Evolutionary conservation across 1,140 invertebrate genomes (phyloP), one percentile per base, ranked within the genome.

Genomic region (Conopomorpha cramerella): DNA sequence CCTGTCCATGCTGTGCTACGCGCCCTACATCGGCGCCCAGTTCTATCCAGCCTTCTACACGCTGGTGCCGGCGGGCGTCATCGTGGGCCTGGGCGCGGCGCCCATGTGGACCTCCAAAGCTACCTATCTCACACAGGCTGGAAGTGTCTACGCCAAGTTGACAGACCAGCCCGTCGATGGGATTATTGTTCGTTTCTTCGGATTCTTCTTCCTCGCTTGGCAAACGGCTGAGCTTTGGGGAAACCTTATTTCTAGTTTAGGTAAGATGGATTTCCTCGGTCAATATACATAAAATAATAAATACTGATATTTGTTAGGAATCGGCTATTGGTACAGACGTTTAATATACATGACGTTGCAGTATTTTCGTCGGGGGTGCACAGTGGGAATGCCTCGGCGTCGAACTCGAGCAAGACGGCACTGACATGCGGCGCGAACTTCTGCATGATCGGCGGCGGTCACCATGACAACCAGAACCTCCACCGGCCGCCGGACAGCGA

Each of bases 21-120:
- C 90, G 4, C 86, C 92, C 0, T 99, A 98, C 77, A 95, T 98
- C 54, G 91, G 82, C 3, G 89, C 93, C 2, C 95, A 98, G 74
- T 95, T 98, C 52, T 91, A 93, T 52, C 92, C 94, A 1, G 80
- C 80, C 36, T 94, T 92, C 72, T 93, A 91, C 55, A 95, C 93
- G 1, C 81, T 98, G 14, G 89, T 96, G n/a, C 95, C 95, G 1
- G 89, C 93, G 11, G 93, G 95, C 2, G 86, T 95, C 0, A 68
- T 90, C 11, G 81, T 92, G n/a, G 95, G 95, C 43, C 72, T 96
- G 14, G 93, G 93, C 0, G 95, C 93, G 1, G 94, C 95, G 0
- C 95, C 94, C 23, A 90, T 98, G 84, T 98, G 96, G 96, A 91
- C 93, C 0, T 92, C 95, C 2, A 94, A 98, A 68, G 95, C 94